Conservation (phyloP, 2,113 vertebrate genomes). For the Heliornis fulica region DNA sequence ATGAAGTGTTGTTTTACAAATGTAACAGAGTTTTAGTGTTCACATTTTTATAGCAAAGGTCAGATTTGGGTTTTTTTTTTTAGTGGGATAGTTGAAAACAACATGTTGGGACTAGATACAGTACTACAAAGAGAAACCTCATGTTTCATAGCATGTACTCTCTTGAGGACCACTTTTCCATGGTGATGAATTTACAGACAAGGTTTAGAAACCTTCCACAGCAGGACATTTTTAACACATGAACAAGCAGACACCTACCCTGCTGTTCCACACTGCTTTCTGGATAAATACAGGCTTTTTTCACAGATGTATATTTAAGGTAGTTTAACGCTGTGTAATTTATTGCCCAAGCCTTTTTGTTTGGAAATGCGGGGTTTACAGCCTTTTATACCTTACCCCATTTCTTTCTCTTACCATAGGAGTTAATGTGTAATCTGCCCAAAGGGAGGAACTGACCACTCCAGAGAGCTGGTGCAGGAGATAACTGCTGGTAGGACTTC, state of each 20-base stretch:
- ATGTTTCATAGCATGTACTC: neutral
- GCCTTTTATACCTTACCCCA: neutral
- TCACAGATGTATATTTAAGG: neutral
- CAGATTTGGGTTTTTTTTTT: neutral
- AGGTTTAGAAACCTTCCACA: neutral
- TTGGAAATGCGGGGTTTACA: neutral
- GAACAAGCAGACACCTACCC: neutral
- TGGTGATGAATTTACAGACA: neutral
- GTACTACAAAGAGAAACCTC: neutral
- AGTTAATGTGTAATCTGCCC: neutral
- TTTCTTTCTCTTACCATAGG: neutral
- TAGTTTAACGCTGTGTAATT: neutral
- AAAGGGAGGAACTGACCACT: neutral
- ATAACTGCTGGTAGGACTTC: neutral
- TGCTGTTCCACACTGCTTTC: neutral
- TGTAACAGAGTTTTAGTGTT: neutral
- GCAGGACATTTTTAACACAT: neutral
- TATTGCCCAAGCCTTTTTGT: neutral
- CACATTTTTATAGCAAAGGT: neutral
- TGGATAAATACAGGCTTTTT: neutral
- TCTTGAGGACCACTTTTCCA: neutral
- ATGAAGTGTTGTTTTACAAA: neutral
- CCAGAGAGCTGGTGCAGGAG: neutral
- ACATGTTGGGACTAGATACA: neutral
- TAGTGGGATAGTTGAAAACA: neutral